These are phyloP conservation scores for Percopsis transmontana DNA, from an alignment of 2,113 vertebrate species.

Conservation along the genomic window DNA sequence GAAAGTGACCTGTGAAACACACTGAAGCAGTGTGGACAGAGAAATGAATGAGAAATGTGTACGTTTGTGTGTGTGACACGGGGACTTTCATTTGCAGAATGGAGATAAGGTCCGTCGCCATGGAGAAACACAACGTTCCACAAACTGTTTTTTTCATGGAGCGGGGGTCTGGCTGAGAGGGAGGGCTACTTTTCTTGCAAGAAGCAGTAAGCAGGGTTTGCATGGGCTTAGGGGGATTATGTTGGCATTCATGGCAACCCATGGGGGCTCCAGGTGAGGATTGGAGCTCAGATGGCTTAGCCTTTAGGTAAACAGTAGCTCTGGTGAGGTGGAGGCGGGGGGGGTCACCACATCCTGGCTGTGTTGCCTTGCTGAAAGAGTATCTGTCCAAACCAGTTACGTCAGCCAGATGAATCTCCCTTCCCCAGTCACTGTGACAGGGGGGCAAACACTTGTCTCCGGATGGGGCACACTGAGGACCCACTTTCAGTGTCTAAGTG, in stretches of 20 bases:
- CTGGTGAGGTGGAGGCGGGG: slow-evolving; percentile 35
- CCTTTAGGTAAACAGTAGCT: slow-evolving; percentile 90
- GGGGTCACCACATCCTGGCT: slow-evolving; percentile 57
- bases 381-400: slow-evolving; percentile 71
- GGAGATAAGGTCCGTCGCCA: slow-evolving; percentile 73
- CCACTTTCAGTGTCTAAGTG: slow-evolving; percentile 87
- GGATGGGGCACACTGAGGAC: slow-evolving; percentile 76
- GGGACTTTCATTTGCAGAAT: slow-evolving; percentile 64
- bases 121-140: slow-evolving; percentile 64
- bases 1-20: slow-evolving; percentile 54
- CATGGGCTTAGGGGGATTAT: slow-evolving; percentile 86
- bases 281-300: slow-evolving; percentile 81
- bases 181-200: slow-evolving; percentile 46
- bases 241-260: slow-evolving; percentile 89
- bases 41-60: slow-evolving; percentile 40
- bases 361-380: slow-evolving; percentile 87
- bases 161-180: slow-evolving; percentile 53
- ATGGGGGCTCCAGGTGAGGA: slow-evolving; percentile 90
- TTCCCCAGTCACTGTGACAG: slow-evolving; percentile 44
- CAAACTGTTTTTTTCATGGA: slow-evolving; percentile 65
- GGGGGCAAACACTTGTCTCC: slow-evolving; percentile 74
- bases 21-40: slow-evolving; percentile 21
- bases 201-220: slow-evolving; percentile 68
- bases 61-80: slow-evolving; percentile 18
- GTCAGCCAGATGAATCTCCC: slow-evolving; percentile 72